phyloP scores from a whole-genome alignment of 2,113 vertebrate genomes.

The Coryphaenoides rupestris region DNA sequence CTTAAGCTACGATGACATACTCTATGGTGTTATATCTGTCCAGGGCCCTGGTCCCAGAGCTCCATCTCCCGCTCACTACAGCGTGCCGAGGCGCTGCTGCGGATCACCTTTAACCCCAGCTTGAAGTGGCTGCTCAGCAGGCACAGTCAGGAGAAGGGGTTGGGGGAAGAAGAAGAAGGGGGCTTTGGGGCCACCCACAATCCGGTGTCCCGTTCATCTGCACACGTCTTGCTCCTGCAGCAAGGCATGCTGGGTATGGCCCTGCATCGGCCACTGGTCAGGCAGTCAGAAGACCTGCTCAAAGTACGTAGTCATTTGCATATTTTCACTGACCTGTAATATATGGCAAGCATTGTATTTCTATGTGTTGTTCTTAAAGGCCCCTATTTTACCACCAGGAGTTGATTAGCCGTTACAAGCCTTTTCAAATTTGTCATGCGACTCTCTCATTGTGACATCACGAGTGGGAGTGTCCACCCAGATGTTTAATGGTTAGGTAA shows the following conservation, averaged over 20 bases:
- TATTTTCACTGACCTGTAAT: too few relatives aligned
- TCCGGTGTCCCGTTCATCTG: conserved; percentile 58
- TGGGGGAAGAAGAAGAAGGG: conserved; percentile 26
- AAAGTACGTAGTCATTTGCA: background rate
- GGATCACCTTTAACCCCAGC: conserved; percentile 50
- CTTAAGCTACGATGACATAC: background rate
- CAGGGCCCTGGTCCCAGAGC: conserved; percentile 48
- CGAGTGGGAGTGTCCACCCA: too few relatives aligned
- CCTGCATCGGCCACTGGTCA: conserved; percentile 47
- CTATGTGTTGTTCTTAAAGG: too few relatives aligned
- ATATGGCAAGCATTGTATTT: too few relatives aligned
- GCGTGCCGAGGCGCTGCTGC: conserved; percentile 55
- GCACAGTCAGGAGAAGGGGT: conserved; percentile 32
- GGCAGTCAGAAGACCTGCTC: background rate
- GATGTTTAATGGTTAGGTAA: too few relatives aligned
- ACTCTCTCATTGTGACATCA: too few relatives aligned
- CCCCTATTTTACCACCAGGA: too few relatives aligned
- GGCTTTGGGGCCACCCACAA: conserved; percentile 48
- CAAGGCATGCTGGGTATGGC: conserved; percentile 50
- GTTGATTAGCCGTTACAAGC: too few relatives aligned
- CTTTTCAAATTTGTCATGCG: too few relatives aligned
- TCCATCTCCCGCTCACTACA: conserved; percentile 55
- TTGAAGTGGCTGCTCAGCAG: conserved; percentile 49
- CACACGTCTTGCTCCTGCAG: conserved; percentile 53
- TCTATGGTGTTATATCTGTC: background rate